Evolutionary conservation across 2,113 vertebrate species (phyloP), one percentile per base, ranked within the genome.

Genomic region (Sterrhoptilus dennistouni): DNA sequence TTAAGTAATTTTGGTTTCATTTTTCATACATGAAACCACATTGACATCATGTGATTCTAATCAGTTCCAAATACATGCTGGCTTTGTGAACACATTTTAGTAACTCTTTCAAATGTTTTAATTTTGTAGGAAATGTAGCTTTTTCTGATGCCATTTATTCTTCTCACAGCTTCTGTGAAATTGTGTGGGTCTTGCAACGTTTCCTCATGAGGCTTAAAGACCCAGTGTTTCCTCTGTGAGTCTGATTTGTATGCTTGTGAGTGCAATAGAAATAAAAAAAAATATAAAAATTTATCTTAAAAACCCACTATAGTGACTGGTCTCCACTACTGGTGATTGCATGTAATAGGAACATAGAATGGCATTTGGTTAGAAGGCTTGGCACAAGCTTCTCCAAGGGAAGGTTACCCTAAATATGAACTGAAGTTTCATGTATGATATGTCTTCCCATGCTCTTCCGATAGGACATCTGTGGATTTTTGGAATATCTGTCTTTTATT

Each of bases 151-250:
- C 3, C 5, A 29, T 69, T 82, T 82, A 40, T 72, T 76, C 52
- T 66, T 92, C 22, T 71, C 52, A 50, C 24, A 44, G 6, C 20
- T 75, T 57, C 57, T 35, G 31, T 76, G 61, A 79, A 89, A 83
- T 38, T 36, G 3, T 68, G 4, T 0, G 5, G 18, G 17, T 66
- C 60, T 71, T 71, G 33, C 14, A 28, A 5, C 0, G 0, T 38
- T 64, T 83, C 35, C 27, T 87, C 22, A 40, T 28, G 29, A 83
- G 33, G 5, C 12, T 45, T 71, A 61, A 65, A 63, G 38, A 52
- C 28, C 5, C 9, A 44, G 45, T 36, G 10, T 57, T 78, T 35
- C n/a, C 29, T 89, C 15, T 71, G 33, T 13, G 16, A 19, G 14
- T 66, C 44, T 76, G 59, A 33, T 11, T 50, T 23, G 33, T 57